A percentile compares a stretch with the other conserved stretches of the same genome.
Conservation (phyloP, 1,140 invertebrate genomes). For the Pseudomyrmex flavicornis region DNA sequence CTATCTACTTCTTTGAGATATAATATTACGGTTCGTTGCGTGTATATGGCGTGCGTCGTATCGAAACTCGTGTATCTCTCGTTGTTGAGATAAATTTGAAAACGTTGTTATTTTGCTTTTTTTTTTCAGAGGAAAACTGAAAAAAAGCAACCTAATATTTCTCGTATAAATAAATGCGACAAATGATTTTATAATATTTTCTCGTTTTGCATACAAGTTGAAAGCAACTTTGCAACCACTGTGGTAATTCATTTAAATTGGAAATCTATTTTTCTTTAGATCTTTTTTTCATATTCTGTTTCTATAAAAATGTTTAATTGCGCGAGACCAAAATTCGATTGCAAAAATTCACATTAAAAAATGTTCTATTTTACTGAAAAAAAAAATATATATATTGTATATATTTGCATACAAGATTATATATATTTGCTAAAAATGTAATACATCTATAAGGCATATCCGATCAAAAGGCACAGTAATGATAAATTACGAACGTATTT, state of each 20-base stretch:
- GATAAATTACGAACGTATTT: slow-evolving; percentile 26
- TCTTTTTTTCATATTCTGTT: not conserved
- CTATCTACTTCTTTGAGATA: slow-evolving; percentile 28
- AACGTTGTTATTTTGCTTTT: not conserved
- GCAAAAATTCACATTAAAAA: slow-evolving; percentile 6
- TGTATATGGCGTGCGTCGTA: slow-evolving; percentile 32
- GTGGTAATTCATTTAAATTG: not conserved
- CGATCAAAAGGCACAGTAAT: not conserved
- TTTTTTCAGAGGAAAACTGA: too few relatives aligned
- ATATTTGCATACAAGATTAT: not conserved
- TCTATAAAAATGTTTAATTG: not conserved
- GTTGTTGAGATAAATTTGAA: slow-evolving; percentile 1
- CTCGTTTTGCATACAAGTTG: slow-evolving; percentile 1
- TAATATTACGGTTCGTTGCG: slow-evolving; percentile 16
- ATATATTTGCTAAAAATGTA: slow-evolving; percentile 2
- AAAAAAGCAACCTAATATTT: too few relatives aligned
- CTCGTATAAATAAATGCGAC: too few relatives aligned
- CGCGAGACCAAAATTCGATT: not conserved
- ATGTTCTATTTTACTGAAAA: not conserved
- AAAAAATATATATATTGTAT: too few relatives aligned
- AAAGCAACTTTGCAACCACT: not conserved
- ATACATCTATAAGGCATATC: not conserved
- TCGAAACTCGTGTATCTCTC: slow-evolving; percentile 26
- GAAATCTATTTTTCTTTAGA: not conserved
- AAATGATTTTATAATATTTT: not conserved